Percentiles rank a stretch among this genome's conserved stretches.
phyloP scores from a whole-genome alignment of 2,888 invertebrate genomes.

The Andrena hattorfiana region DNA sequence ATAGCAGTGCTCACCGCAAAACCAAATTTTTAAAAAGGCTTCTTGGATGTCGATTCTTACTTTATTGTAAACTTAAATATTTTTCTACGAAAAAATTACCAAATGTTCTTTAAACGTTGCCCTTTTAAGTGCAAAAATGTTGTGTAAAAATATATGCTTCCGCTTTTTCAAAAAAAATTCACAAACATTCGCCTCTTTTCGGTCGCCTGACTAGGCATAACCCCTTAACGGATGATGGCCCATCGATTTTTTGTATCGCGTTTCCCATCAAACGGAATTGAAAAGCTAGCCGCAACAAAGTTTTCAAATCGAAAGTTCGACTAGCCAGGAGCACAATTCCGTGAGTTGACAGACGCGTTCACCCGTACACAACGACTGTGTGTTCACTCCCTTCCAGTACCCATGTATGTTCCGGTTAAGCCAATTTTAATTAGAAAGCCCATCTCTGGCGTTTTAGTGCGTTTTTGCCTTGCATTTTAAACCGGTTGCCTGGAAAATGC shows the following conservation, averaged over 20 bases:
- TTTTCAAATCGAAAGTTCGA: constrained; percentile 36
- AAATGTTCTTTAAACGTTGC: too few relatives aligned
- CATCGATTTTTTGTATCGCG: not conserved
- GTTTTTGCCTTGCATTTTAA: constrained; percentile 58
- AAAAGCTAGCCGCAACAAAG: constrained; percentile 13
- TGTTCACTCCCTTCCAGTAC: not conserved
- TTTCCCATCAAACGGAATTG: not conserved
- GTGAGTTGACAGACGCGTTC: not conserved
- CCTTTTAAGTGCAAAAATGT: too few relatives aligned
- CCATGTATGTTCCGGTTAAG: constrained; percentile 43
- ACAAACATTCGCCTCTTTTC: too few relatives aligned
- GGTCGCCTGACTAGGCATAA: too few relatives aligned
- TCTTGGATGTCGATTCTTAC: too few relatives aligned
- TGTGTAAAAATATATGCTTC: too few relatives aligned
- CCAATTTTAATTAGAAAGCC: constrained; percentile 65
- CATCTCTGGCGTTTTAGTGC: constrained; percentile 47
- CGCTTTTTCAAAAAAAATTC: too few relatives aligned
- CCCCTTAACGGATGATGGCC: not conserved
- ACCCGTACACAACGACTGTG: not conserved
- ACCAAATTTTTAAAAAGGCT: too few relatives aligned
- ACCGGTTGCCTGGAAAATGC: constrained; percentile 61
- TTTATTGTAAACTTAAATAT: too few relatives aligned
- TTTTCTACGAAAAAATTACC: too few relatives aligned
- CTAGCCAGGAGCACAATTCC: constrained; percentile 12
- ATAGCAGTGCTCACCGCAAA: too few relatives aligned